Percentiles rank a stretch among this genome's conserved stretches.
Evolutionary conservation across 2,888 invertebrate genomes (phyloP).

Genomic region (Tanytarsus gracilentus): DNA sequence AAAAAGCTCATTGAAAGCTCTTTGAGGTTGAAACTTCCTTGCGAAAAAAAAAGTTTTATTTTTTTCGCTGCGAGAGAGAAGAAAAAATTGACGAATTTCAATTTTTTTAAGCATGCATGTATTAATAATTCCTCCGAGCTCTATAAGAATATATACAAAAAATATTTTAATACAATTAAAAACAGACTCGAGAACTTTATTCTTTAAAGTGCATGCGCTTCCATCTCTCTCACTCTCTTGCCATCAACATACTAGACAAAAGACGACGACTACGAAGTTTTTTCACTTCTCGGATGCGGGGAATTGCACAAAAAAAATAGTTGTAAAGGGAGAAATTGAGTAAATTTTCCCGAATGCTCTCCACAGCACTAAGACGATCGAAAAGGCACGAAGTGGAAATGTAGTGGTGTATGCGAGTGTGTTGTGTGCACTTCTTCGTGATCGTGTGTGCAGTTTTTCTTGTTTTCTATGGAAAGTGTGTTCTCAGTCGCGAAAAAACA

Average conservation of each 20-base stretch:
- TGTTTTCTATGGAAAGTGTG: conserved; percentile 14
- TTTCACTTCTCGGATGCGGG: conserved; percentile 26
- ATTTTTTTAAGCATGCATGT: background rate
- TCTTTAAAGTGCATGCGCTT: conserved; percentile 24
- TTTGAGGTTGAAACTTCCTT: background rate
- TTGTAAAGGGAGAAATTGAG: background rate
- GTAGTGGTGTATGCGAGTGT: too few species aligned
- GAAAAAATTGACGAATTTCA: background rate
- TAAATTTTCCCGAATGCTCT: too few species aligned
- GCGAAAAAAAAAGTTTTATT: background rate
- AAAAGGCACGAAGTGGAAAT: too few species aligned
- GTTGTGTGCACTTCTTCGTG: conserved; percentile 10
- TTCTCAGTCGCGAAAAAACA: conserved; percentile 29
- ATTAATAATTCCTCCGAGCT: background rate
- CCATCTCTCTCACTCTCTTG: conserved; percentile 19
- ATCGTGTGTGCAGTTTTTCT: conserved; percentile 25
- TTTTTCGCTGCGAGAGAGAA: background rate
- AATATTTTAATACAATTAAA: conserved; percentile 24
- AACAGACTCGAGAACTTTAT: conserved; percentile 3
- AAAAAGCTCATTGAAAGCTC: background rate
- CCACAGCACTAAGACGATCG: too few species aligned
- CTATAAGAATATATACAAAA: too few species aligned
- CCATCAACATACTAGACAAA: conserved; percentile 2
- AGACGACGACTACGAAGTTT: conserved; percentile 11
- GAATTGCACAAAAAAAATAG: conserved; percentile 14